Evolutionary conservation across 64 coral and sea anemone genomes (phyloP), one percentile per base, ranked within the genome.

Genomic region (Exaiptasia diaphana): DNA sequence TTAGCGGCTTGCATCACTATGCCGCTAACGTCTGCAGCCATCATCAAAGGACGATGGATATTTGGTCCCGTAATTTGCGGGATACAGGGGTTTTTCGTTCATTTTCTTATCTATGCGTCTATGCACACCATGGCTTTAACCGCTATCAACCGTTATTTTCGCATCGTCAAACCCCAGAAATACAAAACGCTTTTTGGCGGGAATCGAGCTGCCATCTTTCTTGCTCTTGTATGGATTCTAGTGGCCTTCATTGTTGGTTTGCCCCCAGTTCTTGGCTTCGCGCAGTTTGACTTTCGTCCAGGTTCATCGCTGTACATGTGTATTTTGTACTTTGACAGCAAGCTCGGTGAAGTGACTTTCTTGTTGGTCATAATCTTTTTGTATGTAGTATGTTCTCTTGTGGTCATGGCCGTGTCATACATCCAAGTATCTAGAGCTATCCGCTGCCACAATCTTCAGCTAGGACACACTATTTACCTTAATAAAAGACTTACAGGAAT

Each of bases 121-220:
- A 62, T 93, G 13, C 76, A 82, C 25, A 93, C 85, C 38, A 93
- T 93, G 90, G 78, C 83, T 5, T 77, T 87, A 52, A 87, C 83
- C 48, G 90, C 90, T 12, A 52, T 93, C 13, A 93, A 93, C 77
- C 81, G 90, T 50, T 93, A 87, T 41, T 87, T 86, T 39, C 72
- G 90, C n/a, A 82, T 93, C 18, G 90, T 93, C 3, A 93, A 87
- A 77, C 84, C 90, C 21, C 73, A 86, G 5, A 55, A 85, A 3
- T 93, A 93, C 71, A 61, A 53, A 26, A 93, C 61, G 53, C 46
- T 93, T 25, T 93, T 85, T 33, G 54, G 53, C 9, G 64, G 41
- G 12, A 54, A 56, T 10, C 49, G 50, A 27, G 68, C 68, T 3
- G 37, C 37, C 22, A 29, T 34, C 5, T 32, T 60, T 56, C 52